Percentiles rank a stretch among this genome's conserved stretches.
phyloP scores from a whole-genome alignment of 2,797 vertebrate genomes.

The Toxotes lorentzi region DNA sequence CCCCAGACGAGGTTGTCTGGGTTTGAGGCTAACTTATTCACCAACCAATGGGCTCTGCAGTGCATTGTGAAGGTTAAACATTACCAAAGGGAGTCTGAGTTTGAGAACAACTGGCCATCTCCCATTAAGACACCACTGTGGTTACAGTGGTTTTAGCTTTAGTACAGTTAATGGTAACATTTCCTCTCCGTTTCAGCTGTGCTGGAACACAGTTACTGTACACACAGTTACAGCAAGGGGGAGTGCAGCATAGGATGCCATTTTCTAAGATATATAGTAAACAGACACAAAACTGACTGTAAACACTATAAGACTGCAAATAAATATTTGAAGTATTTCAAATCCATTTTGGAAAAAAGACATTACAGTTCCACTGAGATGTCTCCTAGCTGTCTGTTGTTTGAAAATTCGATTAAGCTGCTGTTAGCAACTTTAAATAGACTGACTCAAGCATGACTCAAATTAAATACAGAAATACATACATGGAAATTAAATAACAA shows the following conservation, averaged over 20 bases:
- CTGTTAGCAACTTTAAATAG: constrained; percentile 56
- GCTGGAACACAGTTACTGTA: constrained; percentile 30
- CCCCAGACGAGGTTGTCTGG: constrained; percentile 38
- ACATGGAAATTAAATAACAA: constrained; percentile 63
- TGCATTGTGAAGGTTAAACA: constrained; percentile 59
- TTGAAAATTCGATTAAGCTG: constrained; percentile 55
- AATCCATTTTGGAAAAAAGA: constrained; percentile 26
- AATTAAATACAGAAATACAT: constrained; percentile 71
- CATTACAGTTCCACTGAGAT: constrained; percentile 30
- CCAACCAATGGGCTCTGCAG: constrained; percentile 41
- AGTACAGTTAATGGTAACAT: constrained; percentile 43
- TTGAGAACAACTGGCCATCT: constrained; percentile 41
- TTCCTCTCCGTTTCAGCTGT: constrained; percentile 37
- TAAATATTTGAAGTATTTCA: constrained; percentile 28
- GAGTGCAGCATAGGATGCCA: neutral
- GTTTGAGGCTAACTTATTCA: constrained; percentile 70
- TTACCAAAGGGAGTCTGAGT: constrained; percentile 36
- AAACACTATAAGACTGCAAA: constrained; percentile 11
- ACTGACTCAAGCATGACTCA: constrained; percentile 44
- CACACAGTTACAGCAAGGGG: constrained; percentile 20
- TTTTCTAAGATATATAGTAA: constrained; percentile 41
- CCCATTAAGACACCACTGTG: constrained; percentile 44
- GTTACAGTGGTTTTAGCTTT: constrained; percentile 48
- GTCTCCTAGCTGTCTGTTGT: constrained; percentile 37
- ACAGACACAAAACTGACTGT: constrained; percentile 25